Conservation (phyloP, 2,113 vertebrate species). For the Notothenia coriiceps region DNA sequence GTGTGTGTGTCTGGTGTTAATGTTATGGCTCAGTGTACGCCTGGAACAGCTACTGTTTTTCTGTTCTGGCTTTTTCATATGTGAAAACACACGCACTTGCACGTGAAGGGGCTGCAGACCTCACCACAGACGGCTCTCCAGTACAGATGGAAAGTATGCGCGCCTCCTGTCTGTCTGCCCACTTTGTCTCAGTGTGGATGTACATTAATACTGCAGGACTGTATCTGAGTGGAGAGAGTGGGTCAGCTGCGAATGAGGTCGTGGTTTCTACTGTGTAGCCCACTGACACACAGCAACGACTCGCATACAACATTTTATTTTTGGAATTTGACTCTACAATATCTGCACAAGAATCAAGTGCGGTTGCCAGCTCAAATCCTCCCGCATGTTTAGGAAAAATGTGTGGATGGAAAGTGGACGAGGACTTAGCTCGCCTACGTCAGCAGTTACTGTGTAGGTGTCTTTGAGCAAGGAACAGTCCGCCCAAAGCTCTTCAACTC, state of each 20-base stretch:
- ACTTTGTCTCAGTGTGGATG: conserved; percentile 15
- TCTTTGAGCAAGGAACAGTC: background rate
- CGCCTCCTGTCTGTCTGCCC: background rate
- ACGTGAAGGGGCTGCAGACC: conserved; percentile 34
- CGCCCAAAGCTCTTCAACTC: background rate
- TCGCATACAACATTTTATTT: background rate
- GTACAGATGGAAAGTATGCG: conserved; percentile 60
- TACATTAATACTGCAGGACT: background rate
- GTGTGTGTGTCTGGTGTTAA: conserved; percentile 31
- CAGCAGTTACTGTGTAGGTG: conserved; percentile 40
- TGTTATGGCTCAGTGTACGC: conserved; percentile 39
- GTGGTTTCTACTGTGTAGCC: background rate
- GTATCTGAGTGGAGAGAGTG: background rate
- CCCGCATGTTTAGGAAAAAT: conserved; percentile 44
- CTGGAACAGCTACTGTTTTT: conserved; percentile 63
- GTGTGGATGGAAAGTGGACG: conserved; percentile 57
- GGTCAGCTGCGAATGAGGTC: conserved; percentile 8
- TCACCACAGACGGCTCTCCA: conserved; percentile 55
- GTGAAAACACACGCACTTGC: conserved; percentile 44
- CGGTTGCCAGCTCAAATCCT: conserved; percentile 25
- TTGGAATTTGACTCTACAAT: background rate
- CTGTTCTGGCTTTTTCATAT: conserved; percentile 28
- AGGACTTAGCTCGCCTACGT: conserved; percentile 2
- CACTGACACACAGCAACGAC: background rate
- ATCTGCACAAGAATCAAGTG: background rate